Evolutionary conservation across 2,888 invertebrate genomes (phyloP).

Genomic region (Pseudococcus viburni): DNA sequence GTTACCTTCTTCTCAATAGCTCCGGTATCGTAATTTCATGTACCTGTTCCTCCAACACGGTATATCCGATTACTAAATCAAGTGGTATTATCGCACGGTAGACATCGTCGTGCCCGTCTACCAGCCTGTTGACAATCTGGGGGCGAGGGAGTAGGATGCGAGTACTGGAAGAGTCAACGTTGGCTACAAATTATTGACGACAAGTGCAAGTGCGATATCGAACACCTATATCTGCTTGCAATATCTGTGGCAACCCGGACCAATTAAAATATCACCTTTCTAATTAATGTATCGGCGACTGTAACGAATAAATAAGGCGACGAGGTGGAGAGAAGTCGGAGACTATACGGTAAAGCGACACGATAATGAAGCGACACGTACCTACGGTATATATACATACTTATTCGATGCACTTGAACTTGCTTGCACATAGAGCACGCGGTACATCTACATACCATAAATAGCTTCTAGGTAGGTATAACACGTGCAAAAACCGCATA

Average conservation of each 20-base stretch:
- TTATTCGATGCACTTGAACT: constrained; percentile 26
- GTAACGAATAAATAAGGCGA: not conserved
- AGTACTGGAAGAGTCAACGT: too few relatives aligned
- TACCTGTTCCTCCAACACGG: too few relatives aligned
- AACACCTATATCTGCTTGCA: not conserved
- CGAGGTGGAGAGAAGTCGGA: not conserved
- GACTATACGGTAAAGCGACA: not conserved
- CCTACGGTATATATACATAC: too few relatives aligned
- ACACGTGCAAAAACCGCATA: constrained; percentile 38
- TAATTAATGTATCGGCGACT: not conserved
- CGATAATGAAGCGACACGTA: constrained; percentile 6
- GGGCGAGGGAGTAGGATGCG: too few relatives aligned
- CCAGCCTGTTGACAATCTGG: too few relatives aligned
- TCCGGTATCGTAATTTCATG: too few relatives aligned
- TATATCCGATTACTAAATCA: too few relatives aligned
- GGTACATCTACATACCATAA: not conserved
- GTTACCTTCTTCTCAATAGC: too few relatives aligned
- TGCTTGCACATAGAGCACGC: not conserved
- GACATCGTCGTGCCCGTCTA: too few relatives aligned
- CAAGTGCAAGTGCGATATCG: not conserved
- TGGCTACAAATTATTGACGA: too few relatives aligned
- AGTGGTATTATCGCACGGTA: too few relatives aligned
- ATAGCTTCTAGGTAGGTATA: constrained; percentile 5
- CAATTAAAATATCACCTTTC: constrained; percentile 17
- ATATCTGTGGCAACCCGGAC: not conserved